phyloP scores from a whole-genome alignment of 2,888 invertebrate genomes.

The Automeris io region DNA sequence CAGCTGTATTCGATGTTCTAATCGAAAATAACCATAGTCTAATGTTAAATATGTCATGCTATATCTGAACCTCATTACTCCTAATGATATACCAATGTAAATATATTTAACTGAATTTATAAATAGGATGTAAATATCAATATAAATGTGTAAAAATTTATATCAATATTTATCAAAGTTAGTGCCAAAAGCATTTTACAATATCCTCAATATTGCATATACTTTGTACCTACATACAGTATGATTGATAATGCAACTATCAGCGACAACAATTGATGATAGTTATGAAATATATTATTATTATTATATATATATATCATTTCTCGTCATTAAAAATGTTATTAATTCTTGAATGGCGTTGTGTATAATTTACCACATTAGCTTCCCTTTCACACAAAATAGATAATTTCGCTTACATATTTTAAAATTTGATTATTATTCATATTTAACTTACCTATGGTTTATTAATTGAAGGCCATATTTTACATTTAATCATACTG shows the following conservation, averaged over 20 bases:
- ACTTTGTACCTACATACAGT: conserved; percentile 39
- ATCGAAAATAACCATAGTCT: conserved; percentile 22
- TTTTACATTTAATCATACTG: no score
- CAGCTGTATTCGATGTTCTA: conserved; percentile 53
- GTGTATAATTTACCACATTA: no score
- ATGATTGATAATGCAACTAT: conserved; percentile 15
- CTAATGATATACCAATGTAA: conserved; percentile 48
- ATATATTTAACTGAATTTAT: conserved; percentile 42
- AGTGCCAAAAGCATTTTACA: conserved; percentile 73
- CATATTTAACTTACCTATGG: no score
- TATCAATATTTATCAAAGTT: conserved; percentile 66
- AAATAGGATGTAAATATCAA: conserved; percentile 68
- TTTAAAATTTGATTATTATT: no score
- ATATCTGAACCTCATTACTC: conserved; percentile 35
- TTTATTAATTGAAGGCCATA: no score
- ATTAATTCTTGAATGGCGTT: no score
- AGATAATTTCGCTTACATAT: no score
- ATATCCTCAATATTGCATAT: conserved; percentile 44
- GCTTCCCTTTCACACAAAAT: no score
- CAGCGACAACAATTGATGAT: conserved; percentile 15
- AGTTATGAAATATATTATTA: no score
- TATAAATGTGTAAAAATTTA: conserved; percentile 58
- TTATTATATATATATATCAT: no score
- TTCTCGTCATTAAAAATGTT: no score
- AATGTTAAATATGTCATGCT: conserved; percentile 47